phyloP scores from a whole-genome alignment of 2,888 invertebrate species.

The Tribolium freemani region DNA sequence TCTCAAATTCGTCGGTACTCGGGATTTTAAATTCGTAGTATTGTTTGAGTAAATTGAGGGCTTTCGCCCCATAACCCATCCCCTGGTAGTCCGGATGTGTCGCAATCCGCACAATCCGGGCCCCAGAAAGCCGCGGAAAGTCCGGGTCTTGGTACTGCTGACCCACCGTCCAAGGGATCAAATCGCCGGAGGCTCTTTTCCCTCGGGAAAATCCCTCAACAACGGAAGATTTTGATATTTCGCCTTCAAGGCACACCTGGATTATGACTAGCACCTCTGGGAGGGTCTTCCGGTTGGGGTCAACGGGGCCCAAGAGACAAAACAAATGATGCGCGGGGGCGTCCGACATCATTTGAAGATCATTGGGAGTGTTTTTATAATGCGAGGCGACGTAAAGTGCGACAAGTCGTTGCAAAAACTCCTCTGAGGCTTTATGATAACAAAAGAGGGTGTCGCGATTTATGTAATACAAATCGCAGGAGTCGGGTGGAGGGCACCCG shows the following conservation, averaged over 20 bases:
- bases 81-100: constrained; percentile 98
- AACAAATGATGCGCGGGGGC: constrained; percentile 98
- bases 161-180: constrained; percentile 98
- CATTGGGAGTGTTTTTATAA: constrained; percentile 99
- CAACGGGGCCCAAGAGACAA: constrained; percentile 90
- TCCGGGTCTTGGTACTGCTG: constrained; percentile 96
- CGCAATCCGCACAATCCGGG: constrained; percentile 94
- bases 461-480: constrained; percentile 91
- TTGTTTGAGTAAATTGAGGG: constrained; percentile 85
- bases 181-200: constrained; percentile 93
- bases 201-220: constrained; percentile 87
- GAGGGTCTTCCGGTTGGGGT: constrained; percentile 77
- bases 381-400: constrained; percentile 97
- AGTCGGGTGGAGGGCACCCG: constrained; percentile 90
- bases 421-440: constrained; percentile 93
- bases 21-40: constrained; percentile 90
- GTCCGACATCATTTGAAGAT: constrained; percentile 97
- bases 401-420: constrained; percentile 92
- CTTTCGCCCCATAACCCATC: constrained; percentile 97
- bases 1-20: constrained; percentile 73
- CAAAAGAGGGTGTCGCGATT: constrained; percentile 96
- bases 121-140: constrained; percentile 92
- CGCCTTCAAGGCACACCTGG: constrained; percentile 85
- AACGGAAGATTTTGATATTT: constrained; percentile 80
- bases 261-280: constrained; percentile 96